Percentiles rank a stretch among this genome's conserved stretches.
Conservation (phyloP, 2,888 invertebrate genomes). For the Baccha elongata region DNA sequence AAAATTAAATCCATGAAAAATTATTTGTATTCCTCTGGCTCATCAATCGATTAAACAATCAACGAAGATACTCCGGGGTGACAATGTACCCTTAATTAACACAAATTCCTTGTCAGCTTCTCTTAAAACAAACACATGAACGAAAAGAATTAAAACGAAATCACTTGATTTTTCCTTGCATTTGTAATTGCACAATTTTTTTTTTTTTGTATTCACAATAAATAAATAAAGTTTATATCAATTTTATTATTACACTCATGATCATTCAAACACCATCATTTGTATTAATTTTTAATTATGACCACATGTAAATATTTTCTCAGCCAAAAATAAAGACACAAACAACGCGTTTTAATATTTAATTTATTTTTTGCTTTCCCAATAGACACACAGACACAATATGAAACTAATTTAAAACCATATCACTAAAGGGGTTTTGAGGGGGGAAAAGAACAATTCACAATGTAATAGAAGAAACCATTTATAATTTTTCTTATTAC, state of each 20-base stretch:
- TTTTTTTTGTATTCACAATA: constrained; percentile 10
- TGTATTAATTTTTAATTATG: background rate
- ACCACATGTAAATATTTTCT: background rate
- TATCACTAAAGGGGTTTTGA: background rate
- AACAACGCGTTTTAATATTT: constrained; percentile 1
- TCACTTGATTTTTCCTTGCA: constrained; percentile 25
- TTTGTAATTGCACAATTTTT: constrained; percentile 15
- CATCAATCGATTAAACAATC: constrained; percentile 37
- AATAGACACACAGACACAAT: constrained; percentile 7
- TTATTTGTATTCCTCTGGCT: constrained; percentile 17
- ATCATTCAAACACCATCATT: background rate
- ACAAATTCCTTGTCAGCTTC: constrained; percentile 27
- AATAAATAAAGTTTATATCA: background rate
- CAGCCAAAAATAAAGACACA: background rate
- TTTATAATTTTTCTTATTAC: constrained; percentile 13
- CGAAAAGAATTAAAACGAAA: constrained; percentile 1
- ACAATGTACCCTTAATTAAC: constrained; percentile 30
- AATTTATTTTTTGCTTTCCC: background rate
- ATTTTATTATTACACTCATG: background rate
- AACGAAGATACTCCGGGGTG: constrained; percentile 32
- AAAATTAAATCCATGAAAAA: constrained; percentile 1
- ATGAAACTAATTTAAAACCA: constrained; percentile 15
- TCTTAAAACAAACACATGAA: constrained; percentile 30
- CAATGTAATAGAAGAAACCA: constrained; percentile 20
- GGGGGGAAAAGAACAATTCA: constrained; percentile 5